These are phyloP conservation scores for Tetranychus urticae DNA, from an alignment of 1,140 invertebrate genomes.

Conservation along the genomic window DNA sequence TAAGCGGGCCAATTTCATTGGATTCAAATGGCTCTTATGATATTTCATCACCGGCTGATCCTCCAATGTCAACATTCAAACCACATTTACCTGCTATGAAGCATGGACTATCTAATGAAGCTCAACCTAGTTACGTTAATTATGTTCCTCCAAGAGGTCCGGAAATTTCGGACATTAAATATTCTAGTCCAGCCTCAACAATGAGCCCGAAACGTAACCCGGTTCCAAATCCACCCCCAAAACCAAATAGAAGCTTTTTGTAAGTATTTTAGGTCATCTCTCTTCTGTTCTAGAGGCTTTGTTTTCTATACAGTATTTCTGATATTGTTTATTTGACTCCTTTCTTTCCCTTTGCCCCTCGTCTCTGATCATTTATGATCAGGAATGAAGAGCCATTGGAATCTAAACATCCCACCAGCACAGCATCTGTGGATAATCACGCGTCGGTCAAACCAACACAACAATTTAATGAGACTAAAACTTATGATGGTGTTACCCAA, in stretches of 20 bases:
- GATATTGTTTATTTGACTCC: background rate
- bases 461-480: background rate
- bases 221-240: constrained; percentile 6
- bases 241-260: constrained; percentile 10
- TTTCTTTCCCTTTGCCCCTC: too few relatives aligned
- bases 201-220: too few relatives aligned
- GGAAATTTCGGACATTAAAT: too few relatives aligned
- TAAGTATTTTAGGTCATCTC: background rate
- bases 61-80: background rate
- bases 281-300: background rate
- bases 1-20: too few relatives aligned
- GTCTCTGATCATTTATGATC: background rate
- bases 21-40: background rate
- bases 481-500: background rate
- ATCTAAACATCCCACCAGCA: constrained; percentile 33
- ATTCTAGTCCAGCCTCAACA: too few relatives aligned
- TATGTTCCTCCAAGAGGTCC: background rate
- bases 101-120: constrained; percentile 12
- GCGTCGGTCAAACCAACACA: background rate
- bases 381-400: constrained; percentile 33
- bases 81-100: constrained; percentile 6
- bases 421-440: constrained; percentile 33
- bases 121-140: constrained; percentile 6
- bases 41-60: background rate
- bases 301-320: too few relatives aligned